These are phyloP conservation scores for Meteorus sp. DNA, from an alignment of 1,140 invertebrate species.

Conservation along the genomic window DNA sequence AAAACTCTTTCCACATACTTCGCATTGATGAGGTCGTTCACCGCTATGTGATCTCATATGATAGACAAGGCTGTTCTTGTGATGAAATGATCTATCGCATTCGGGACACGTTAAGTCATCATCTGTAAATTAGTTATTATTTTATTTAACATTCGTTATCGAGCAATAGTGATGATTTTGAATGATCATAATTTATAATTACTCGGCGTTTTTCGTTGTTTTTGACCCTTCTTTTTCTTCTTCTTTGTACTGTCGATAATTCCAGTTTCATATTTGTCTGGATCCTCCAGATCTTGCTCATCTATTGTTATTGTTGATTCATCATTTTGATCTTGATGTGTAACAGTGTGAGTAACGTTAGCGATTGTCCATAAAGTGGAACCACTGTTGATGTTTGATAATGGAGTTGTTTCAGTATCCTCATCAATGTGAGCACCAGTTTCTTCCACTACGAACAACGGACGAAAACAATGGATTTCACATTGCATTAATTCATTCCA, in stretches of 20 bases:
- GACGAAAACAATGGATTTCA: slow-evolving; percentile 6
- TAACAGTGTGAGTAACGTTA: slow-evolving; percentile 46
- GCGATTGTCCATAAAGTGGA: slow-evolving; percentile 48
- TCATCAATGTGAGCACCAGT: slow-evolving; percentile 56
- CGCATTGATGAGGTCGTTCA: slow-evolving; percentile 76
- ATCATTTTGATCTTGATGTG: slow-evolving; percentile 39
- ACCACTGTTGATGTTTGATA: slow-evolving; percentile 40
- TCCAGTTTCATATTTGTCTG: slow-evolving; percentile 49
- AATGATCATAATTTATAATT: too few species aligned
- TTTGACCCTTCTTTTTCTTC: slow-evolving; percentile 52
- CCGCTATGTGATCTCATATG: slow-evolving; percentile 80
- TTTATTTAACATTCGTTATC: too few species aligned
- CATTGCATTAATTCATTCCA: not conserved
- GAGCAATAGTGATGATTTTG: too few species aligned
- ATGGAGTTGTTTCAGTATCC: slow-evolving; percentile 43
- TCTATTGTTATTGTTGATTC: slow-evolving; percentile 38
- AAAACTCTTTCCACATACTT: slow-evolving; percentile 80
- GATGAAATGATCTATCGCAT: slow-evolving; percentile 75
- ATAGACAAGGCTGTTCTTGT: slow-evolving; percentile 82
- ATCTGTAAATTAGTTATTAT: slow-evolving; percentile 30
- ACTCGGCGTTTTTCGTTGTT: slow-evolving; percentile 41
- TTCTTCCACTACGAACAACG: slow-evolving; percentile 47
- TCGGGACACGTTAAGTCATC: slow-evolving; percentile 65
- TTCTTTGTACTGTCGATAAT: slow-evolving; percentile 48
- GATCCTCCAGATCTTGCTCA: slow-evolving; percentile 44